Conservation (phyloP, 2,113 vertebrate genomes). For the Istiophorus platypterus region DNA sequence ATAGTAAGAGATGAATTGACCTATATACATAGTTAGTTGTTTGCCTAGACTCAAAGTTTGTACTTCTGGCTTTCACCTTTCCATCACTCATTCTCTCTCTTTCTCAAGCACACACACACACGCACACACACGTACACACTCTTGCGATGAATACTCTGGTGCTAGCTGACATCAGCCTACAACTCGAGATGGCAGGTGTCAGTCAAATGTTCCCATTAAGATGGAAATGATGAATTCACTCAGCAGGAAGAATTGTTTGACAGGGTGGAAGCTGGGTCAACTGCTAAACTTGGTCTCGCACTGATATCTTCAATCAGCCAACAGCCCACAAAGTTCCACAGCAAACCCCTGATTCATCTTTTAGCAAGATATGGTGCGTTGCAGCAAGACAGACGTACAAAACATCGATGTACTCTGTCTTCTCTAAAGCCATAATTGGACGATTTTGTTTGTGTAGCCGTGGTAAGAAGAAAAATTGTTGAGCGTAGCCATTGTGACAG, state of each 20-base stretch:
- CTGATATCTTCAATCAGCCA: conserved; percentile 44
- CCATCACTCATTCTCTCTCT: neutral
- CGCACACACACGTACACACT: neutral
- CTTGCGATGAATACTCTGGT: neutral
- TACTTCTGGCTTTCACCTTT: neutral
- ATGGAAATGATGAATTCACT: conserved; percentile 40
- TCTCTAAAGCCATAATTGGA: conserved; percentile 38
- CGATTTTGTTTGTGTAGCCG: conserved; percentile 49
- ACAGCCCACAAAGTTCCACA: neutral
- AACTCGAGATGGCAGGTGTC: conserved; percentile 57
- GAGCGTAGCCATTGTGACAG: neutral
- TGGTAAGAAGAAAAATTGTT: conserved; percentile 24
- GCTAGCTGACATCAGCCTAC: conserved; percentile 25
- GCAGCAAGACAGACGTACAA: neutral
- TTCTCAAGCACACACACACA: neutral
- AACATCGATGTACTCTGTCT: conserved; percentile 9
- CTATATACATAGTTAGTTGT: neutral
- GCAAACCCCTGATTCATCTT: conserved; percentile 5
- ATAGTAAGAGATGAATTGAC: neutral
- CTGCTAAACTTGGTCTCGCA: neutral
- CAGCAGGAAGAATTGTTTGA: conserved; percentile 22
- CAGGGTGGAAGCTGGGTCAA: conserved; percentile 3
- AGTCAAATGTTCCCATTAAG: conserved; percentile 60
- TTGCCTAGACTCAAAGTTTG: neutral
- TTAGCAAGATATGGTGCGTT: neutral